Evolutionary conservation across 2,888 invertebrate species (phyloP), one percentile per base, ranked within the genome.

Genomic region (Drosophila anomalata): DNA sequence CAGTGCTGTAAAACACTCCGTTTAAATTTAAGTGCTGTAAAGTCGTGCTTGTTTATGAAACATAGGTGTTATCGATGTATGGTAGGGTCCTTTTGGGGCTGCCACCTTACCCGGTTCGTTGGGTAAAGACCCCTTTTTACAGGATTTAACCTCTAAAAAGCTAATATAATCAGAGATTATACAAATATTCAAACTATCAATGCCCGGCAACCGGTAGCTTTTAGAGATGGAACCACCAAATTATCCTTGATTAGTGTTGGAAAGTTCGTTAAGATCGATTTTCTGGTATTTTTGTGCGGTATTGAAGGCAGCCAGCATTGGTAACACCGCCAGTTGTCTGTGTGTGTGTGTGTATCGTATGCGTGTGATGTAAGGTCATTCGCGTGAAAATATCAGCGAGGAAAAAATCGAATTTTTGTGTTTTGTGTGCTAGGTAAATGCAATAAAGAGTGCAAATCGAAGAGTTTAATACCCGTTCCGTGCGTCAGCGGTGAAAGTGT

Each of bases 361-460:
- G 84, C 79, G 87, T 86, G 83, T 84, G 85, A 87, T 85, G 87
- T 85, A 85, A 86, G 86, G 86, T 87, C 87, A 86, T 83, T 87
- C 86, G 85, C 83, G 85, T 87, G 87, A 85, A 88, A 87, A 88
- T 85, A 88, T 88, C 88, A 87, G 88, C 85, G 87, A 86, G 81
- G 83, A 88, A 87, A 89, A 89, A 84, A 87, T 87, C 84, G 84
- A 90, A 90, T 81, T 89, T 90, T 88, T 90, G 89, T 90, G 90
- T 90, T 90, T 90, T 89, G 89, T 89, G 90, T 89, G 87, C 87
- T 90, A 90, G 90, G 90, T 90, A 90, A 90, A 87, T 79, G 88
- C 73, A 67, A 47, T 60, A 77, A 77, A 71, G 58, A 66, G 71
- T 84, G 73, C 63, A 74, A 78, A 86, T 71, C 67, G 67, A 73